Base-by-base conservation (phyloP, 2,888 invertebrate genomes). In the Lepidonotus clava region DNA sequence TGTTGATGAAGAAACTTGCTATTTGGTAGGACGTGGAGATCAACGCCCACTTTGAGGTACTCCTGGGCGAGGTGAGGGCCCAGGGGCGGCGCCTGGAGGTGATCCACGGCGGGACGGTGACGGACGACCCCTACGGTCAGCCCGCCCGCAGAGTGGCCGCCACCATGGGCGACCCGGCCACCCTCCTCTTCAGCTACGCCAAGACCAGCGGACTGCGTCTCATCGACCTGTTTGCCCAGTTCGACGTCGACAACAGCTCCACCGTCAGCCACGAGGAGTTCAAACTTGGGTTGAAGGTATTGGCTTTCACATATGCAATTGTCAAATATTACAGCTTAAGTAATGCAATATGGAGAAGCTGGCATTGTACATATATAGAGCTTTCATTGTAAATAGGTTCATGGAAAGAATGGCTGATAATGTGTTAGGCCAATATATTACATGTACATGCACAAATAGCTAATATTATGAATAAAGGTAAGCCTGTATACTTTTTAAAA, bases 181-280 rank as follows among this genome's bases (percentile, higher is more conserved):
- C 18, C 67, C 32, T 84, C 1, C 67, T 84, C 34, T 56, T 61
- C 46, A 51, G 6, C 24, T 67, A 84, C 28, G 84, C 61, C 40
- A 61, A 67, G 67, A 11, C 41, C 11, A 28, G 24, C 8, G 61
- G 84, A 34, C 38, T 84, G 28, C 34, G 84, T 0, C 84, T 84
- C 36, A 66, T 67, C 21, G 84, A 84, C 84, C 61, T 84, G 24
- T 84, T 84, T 36, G 56, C 84, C 32, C 61, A 67, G 32, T 40
- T 84, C 32, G 84, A 84, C 46, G 34, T 46, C 6, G 84, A 84
- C 40, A 84, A 67, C 40, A 84, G 84, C 24, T 36, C 51, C 5
- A 28, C 66, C 18, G 38, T 84, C 5, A 84, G 66, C 24, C 38
- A 61, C 28, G 5, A 1, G 14, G 84, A 84, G 32, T 84, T 84